These are phyloP conservation scores for Callimorpha dominula DNA, from an alignment of 2,888 invertebrate genomes.

Conservation along the genomic window DNA sequence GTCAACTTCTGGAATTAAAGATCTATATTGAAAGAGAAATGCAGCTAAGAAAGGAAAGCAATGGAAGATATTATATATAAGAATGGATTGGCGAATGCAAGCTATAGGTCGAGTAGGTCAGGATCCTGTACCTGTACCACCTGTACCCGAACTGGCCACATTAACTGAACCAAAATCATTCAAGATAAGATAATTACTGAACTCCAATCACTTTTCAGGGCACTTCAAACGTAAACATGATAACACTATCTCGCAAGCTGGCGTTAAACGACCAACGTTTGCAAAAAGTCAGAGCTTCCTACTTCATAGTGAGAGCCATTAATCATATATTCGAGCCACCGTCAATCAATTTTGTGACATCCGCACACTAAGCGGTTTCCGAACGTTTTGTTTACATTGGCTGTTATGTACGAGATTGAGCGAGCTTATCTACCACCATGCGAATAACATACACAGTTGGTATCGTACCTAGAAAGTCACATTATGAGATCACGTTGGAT, in stretches of 20 bases:
- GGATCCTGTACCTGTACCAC: no score
- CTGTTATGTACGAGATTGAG: slow-evolving; percentile 23
- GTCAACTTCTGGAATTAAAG: no score
- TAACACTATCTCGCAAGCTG: slow-evolving; percentile 30
- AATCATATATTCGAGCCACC: slow-evolving; percentile 78
- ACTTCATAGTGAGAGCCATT: slow-evolving; percentile 60
- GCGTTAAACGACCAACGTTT: slow-evolving; percentile 39
- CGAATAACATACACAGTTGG: not conserved
- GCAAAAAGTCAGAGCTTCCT: slow-evolving; percentile 35
- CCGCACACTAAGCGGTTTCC: slow-evolving; percentile 68
- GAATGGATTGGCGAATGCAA: no score
- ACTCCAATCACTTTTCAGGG: not conserved
- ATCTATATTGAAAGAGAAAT: no score
- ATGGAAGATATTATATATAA: no score
- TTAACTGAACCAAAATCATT: no score
- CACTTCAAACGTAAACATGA: slow-evolving; percentile 19
- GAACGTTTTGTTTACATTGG: slow-evolving; percentile 50
- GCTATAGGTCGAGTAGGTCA: no score
- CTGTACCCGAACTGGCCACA: no score
- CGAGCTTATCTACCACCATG: not conserved
- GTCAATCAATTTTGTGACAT: slow-evolving; percentile 77
- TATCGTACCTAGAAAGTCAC: not conserved
- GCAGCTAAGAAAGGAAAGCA: no score
- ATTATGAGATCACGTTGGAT: not conserved
- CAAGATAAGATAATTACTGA: not conserved